These are phyloP conservation scores for Gymnoscopelus braueri DNA, from an alignment of 2,797 vertebrate genomes.

Conservation along the genomic window DNA sequence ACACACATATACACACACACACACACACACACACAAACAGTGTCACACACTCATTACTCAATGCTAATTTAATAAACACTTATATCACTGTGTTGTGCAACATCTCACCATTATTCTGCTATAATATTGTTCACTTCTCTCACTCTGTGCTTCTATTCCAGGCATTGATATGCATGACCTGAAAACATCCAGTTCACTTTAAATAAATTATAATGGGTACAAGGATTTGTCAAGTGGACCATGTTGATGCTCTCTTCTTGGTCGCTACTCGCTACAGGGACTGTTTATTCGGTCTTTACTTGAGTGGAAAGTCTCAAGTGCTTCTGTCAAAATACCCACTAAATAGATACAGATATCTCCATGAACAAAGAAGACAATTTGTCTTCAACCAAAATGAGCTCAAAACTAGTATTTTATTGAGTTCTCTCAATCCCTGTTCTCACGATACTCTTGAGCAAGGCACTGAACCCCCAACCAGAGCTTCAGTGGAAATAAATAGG, in stretches of 20 bases:
- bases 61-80: no score
- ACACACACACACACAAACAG: no score
- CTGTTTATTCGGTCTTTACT: constrained; percentile 58
- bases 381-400: constrained; percentile 7
- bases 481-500: no score
- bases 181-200: constrained; percentile 23
- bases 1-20: no score
- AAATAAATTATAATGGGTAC: constrained; percentile 30
- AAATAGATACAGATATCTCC: constrained; percentile 8
- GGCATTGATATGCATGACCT: neutral
- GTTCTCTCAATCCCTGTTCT: no score
- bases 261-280: constrained; percentile 31
- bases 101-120: no score
- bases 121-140: no score
- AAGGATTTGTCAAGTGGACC: constrained; percentile 33
- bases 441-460: neutral
- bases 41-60: no score
- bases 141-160: no score
- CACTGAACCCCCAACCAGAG: neutral
- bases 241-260: neutral
- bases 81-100: no score
- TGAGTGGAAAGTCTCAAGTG: constrained; percentile 75
- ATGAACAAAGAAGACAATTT: neutral
- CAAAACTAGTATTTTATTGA: constrained; percentile 24
- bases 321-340: constrained; percentile 68